phyloP scores from a whole-genome alignment of 2,113 vertebrate genomes.

The Zosterops borbonicus region DNA sequence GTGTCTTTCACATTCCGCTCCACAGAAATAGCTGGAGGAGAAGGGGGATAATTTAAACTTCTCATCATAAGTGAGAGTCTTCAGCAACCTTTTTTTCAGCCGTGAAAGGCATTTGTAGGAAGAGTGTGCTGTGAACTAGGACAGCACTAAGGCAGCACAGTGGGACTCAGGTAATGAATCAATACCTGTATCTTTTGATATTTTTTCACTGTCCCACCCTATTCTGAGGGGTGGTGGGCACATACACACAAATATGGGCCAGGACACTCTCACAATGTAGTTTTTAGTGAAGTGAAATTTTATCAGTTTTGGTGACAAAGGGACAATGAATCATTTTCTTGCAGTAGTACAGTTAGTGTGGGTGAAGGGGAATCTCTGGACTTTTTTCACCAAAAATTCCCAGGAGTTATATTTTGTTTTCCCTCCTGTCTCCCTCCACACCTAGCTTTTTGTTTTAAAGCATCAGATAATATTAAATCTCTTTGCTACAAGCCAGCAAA shows the following conservation, averaged over 20 bases:
- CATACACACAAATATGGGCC: neutral
- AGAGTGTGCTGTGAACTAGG: fast-evolving
- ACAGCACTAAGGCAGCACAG: neutral
- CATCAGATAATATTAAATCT: neutral
- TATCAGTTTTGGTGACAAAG: neutral
- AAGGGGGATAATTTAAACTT: neutral
- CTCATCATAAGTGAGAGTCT: neutral
- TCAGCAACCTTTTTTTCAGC: neutral
- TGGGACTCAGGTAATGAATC: neutral
- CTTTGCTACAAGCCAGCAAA: neutral
- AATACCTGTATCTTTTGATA: neutral
- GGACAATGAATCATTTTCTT: neutral
- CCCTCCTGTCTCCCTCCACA: neutral
- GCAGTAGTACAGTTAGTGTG: neutral
- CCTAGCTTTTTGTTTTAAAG: neutral
- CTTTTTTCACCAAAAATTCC: neutral
- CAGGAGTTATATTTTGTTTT: neutral
- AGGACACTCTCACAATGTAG: neutral
- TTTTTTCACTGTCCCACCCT: neutral
- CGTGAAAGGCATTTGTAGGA: fast-evolving
- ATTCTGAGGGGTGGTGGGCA: neutral
- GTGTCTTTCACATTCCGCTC: neutral
- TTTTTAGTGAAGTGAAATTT: neutral
- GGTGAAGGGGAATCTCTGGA: neutral
- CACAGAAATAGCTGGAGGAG: neutral